A percentile compares a stretch with the other conserved stretches of the same genome.
These are phyloP conservation scores for Drosophila sulfurigaster DNA, from an alignment of 1,140 invertebrate species.

Conservation along the genomic window DNA sequence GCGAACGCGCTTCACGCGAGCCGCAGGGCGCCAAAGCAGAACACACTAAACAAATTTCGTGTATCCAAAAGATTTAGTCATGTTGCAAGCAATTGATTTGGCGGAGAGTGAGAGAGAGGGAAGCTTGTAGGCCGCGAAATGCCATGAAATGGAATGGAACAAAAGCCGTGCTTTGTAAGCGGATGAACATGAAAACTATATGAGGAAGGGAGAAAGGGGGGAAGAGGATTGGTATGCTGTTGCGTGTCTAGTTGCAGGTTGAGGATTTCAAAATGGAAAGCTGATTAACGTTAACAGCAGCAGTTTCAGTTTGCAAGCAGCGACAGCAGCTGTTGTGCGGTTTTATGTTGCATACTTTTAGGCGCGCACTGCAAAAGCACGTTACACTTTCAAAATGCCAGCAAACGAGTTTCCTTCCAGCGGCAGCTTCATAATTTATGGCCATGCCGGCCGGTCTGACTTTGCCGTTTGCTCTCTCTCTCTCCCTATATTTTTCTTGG, in stretches of 20 bases:
- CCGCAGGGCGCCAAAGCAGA: constrained; percentile 50
- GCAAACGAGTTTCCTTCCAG: no score
- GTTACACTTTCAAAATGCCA: constrained; percentile 3
- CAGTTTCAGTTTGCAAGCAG: constrained; percentile 7
- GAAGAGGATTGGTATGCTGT: neutral
- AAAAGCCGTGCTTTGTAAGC: constrained; percentile 51
- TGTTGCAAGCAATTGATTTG: constrained; percentile 69
- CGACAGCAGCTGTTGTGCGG: constrained; percentile 10
- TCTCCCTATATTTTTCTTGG: constrained; percentile 32
- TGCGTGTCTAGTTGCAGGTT: constrained; percentile 23
- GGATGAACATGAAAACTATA: constrained; percentile 66
- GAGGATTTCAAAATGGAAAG: constrained; percentile 49
- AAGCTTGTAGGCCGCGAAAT: neutral
- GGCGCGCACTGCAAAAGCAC: constrained; percentile 8
- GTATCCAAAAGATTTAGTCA: constrained; percentile 67
- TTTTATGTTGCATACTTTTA: constrained; percentile 43
- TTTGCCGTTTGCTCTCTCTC: neutral
- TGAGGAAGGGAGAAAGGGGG: constrained; percentile 4
- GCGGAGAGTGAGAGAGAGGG: neutral
- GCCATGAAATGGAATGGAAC: constrained; percentile 39
- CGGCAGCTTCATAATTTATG: constrained; percentile 34
- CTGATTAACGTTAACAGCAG: constrained; percentile 53
- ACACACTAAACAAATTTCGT: constrained; percentile 66
- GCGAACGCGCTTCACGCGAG: constrained; percentile 8
- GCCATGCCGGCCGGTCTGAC: constrained; percentile 21